Conservation (phyloP, 1,140 invertebrate species). For the Nomia melanderi region DNA sequence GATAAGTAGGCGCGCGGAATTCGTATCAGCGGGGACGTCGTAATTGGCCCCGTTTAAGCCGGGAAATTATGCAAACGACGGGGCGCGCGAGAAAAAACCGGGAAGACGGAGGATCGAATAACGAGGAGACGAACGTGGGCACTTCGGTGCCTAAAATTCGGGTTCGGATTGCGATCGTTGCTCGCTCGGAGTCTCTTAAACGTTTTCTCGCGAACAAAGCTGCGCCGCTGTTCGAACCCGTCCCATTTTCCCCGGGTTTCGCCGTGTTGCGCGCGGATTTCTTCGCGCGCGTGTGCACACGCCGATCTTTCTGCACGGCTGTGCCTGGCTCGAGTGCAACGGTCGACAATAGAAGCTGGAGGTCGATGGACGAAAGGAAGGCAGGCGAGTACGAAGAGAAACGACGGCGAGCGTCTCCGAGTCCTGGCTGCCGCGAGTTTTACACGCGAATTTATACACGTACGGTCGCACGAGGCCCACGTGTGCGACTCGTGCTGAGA, state of each 20-base stretch:
- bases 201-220: constrained; percentile 21
- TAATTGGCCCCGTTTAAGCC: background rate
- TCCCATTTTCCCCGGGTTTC: constrained; percentile 13
- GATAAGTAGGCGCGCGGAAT: background rate
- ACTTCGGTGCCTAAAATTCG: too few relatives aligned
- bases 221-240: constrained; percentile 10
- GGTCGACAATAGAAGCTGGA: background rate
- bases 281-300: background rate
- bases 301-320: constrained; percentile 21
- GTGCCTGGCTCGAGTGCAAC: constrained; percentile 4
- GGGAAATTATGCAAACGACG: too few relatives aligned
- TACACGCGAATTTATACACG: background rate
- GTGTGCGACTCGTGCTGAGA: constrained; percentile 23
- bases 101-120: too few relatives aligned
- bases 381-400: constrained; percentile 27
- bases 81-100: too few relatives aligned
- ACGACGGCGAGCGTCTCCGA: constrained; percentile 50
- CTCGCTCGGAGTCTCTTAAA: constrained; percentile 27
- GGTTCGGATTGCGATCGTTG: too few relatives aligned
- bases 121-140: too few relatives aligned
- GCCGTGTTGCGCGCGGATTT: background rate
- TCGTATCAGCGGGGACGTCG: background rate
- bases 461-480: constrained; percentile 14
- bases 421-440: constrained; percentile 33
- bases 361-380: constrained; percentile 38